Evolutionary conservation across 2,888 invertebrate species (phyloP).

Genomic region (Sthenelais limicola): DNA sequence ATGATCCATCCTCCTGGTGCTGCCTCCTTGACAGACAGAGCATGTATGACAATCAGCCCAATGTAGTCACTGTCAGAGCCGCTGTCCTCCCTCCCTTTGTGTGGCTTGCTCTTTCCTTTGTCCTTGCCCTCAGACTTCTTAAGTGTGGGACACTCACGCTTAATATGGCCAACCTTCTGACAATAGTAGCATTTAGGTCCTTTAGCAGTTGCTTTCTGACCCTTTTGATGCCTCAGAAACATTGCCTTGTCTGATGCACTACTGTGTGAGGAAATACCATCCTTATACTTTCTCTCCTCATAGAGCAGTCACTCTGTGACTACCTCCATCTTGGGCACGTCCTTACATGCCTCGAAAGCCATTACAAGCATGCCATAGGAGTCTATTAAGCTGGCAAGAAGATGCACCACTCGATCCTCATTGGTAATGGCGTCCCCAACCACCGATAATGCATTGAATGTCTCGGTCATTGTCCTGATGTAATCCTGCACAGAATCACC

Average conservation of each 20-base stretch:
- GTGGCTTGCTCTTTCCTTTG: conserved; percentile 7
- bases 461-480: conserved; percentile 30
- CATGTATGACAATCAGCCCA: conserved; percentile 29
- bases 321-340: conserved; percentile 25
- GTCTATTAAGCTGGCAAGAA: conserved; percentile 11
- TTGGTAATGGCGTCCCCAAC: conserved; percentile 14
- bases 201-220: too few relatives aligned
- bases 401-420: conserved; percentile 23
- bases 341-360: conserved; percentile 16
- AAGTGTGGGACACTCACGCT: conserved; percentile 6
- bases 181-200: conserved; percentile 26
- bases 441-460: conserved; percentile 23
- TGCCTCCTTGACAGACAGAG: conserved; percentile 6
- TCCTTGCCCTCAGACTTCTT: conserved; percentile 21
- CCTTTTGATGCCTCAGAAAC: neutral
- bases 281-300: conserved; percentile 18
- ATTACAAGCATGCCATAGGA: conserved; percentile 29
- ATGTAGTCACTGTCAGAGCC: conserved; percentile 18
- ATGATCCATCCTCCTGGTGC: neutral
- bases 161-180: conserved; percentile 25
- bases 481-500: too few relatives aligned
- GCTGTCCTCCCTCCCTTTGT: neutral
- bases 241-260: neutral
- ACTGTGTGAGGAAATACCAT: neutral
- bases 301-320: conserved; percentile 21